phyloP scores from a whole-genome alignment of 2,113 vertebrate species.

The Phoxinus phoxinus region DNA sequence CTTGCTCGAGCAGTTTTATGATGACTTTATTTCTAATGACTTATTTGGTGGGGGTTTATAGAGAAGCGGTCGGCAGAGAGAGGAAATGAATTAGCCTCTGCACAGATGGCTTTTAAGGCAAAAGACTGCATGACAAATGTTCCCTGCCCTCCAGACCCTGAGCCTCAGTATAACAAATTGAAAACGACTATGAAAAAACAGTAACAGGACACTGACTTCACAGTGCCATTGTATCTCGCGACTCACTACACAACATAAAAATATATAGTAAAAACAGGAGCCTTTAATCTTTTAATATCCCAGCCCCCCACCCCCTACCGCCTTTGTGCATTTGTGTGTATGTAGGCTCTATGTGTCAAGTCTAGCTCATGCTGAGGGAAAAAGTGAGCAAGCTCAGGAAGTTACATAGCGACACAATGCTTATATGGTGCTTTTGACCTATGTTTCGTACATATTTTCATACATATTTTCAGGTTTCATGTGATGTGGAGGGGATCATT shows the following conservation, averaged over 20 bases:
- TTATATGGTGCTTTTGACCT: conserved; percentile 21
- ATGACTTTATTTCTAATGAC: conserved; percentile 67
- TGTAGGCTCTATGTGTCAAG: conserved; percentile 52
- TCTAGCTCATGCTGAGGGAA: conserved; percentile 57
- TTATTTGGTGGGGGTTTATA: conserved; percentile 73
- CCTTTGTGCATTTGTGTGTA: conserved; percentile 39
- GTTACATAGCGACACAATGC: conserved; percentile 22
- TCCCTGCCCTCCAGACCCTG: conserved; percentile 66
- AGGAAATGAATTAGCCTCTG: conserved; percentile 76
- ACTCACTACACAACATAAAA: conserved; percentile 58
- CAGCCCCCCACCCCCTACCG: conserved; percentile 39
- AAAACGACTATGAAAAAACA: conserved; percentile 59
- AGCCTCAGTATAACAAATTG: conserved; percentile 78
- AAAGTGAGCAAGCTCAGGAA: conserved; percentile 40
- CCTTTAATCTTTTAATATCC: conserved; percentile 63
- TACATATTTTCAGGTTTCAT: not conserved
- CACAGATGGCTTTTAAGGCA: conserved; percentile 74
- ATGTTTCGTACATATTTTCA: conserved; percentile 25
- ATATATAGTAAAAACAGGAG: conserved; percentile 64
- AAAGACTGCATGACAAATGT: conserved; percentile 72
- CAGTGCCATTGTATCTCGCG: conserved; percentile 65
- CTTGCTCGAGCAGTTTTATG: conserved; percentile 55
- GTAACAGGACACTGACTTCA: conserved; percentile 65
- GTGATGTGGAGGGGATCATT: conserved; percentile 11
- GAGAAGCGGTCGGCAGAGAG: conserved; percentile 61